A percentile compares a stretch with the other conserved stretches of the same genome.
These are phyloP conservation scores for Erebia aethiops DNA, from an alignment of 2,888 invertebrate species.

Conservation along the genomic window DNA sequence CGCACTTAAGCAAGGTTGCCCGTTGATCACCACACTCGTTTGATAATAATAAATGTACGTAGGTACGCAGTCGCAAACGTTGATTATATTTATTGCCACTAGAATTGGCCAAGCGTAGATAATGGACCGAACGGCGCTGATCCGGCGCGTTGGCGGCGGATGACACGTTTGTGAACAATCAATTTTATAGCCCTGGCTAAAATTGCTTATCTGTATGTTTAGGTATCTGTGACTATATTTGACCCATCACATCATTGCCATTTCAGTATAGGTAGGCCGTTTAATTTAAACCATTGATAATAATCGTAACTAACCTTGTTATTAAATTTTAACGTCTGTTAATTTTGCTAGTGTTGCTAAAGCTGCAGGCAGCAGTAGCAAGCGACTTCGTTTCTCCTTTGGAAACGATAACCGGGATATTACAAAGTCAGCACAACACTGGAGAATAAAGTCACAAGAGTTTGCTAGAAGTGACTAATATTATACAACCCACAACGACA, in stretches of 20 bases:
- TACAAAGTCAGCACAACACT: too few relatives aligned
- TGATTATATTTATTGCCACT: conserved; percentile 31
- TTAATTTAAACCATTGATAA: too few relatives aligned
- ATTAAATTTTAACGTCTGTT: too few relatives aligned
- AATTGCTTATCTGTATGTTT: neutral
- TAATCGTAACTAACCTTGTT: too few relatives aligned
- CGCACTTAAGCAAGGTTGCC: too few relatives aligned
- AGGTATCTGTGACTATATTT: neutral
- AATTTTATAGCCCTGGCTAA: conserved; percentile 60
- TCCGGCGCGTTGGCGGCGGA: conserved; percentile 48
- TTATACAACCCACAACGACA: conserved; percentile 14
- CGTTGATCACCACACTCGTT: too few relatives aligned
- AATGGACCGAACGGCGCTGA: conserved; percentile 30
- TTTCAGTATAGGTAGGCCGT: too few relatives aligned
- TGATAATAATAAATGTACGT: conserved; percentile 10
- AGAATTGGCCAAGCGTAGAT: conserved; percentile 27
- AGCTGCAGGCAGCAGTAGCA: too few relatives aligned
- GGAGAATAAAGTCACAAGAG: neutral
- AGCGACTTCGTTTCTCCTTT: too few relatives aligned
- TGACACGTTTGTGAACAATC: conserved; percentile 65
- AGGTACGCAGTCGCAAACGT: conserved; percentile 10
- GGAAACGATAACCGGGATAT: too few relatives aligned
- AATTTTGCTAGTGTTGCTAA: too few relatives aligned
- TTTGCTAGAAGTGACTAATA: neutral
- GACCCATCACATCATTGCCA: neutral